phyloP scores from a whole-genome alignment of 2,113 vertebrate genomes.

The Mormyrus lacerda region DNA sequence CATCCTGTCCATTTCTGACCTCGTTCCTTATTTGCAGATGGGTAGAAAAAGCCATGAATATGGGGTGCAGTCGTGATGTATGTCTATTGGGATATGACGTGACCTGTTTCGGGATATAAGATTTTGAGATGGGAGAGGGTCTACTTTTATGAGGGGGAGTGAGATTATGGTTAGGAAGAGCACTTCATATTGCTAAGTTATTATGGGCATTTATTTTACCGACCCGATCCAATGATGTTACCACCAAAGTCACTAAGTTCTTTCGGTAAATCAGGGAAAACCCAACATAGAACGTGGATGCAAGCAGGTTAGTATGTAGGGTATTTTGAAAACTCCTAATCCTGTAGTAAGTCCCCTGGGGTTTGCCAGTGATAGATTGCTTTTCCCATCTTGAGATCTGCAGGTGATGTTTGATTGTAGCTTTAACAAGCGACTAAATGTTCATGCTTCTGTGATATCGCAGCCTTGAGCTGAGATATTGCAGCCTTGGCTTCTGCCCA shows the following conservation, averaged over 20 bases:
- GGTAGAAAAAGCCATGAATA: too few species aligned
- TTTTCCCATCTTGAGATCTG: neutral
- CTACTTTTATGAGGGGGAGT: neutral
- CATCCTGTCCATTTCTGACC: too few species aligned
- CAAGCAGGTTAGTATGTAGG: neutral
- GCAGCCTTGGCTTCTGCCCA: conserved; percentile 15
- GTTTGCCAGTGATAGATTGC: conserved; percentile 4
- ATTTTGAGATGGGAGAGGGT: neutral
- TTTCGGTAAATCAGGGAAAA: conserved; percentile 17
- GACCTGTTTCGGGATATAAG: too few species aligned
- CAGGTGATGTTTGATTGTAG: conserved; percentile 28
- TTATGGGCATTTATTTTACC: conserved; percentile 18
- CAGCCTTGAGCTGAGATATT: conserved; percentile 17
- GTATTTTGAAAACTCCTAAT: conserved; percentile 20
- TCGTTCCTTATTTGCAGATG: too few species aligned
- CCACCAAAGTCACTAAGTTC: conserved; percentile 25
- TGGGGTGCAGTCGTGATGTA: too few species aligned
- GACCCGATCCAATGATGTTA: conserved; percentile 29
- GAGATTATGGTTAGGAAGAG: neutral
- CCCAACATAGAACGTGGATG: conserved; percentile 1
- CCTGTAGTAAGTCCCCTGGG: neutral
- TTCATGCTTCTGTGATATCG: conserved; percentile 3
- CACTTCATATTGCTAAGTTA: neutral
- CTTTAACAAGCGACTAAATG: conserved; percentile 27
- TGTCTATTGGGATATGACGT: too few species aligned